Conservation (phyloP, 2,113 vertebrate species). For the Channa argus region DNA sequence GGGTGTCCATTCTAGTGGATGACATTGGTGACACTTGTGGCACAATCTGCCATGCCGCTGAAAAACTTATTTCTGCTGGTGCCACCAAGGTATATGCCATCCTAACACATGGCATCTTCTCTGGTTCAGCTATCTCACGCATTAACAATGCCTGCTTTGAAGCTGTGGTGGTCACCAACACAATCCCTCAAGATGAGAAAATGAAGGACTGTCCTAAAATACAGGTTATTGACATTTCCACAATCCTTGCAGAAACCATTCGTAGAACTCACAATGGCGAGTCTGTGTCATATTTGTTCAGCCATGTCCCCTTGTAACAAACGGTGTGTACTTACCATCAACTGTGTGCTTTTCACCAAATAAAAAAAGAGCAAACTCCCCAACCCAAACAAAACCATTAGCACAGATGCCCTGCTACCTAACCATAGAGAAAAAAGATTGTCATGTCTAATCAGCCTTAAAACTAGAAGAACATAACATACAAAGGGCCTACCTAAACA, state of each 20-base stretch:
- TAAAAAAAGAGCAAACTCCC: constrained; percentile 46
- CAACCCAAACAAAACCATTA: constrained; percentile 51
- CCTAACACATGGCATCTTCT: constrained; percentile 55
- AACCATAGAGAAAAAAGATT: constrained; percentile 22
- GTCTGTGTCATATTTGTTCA: constrained; percentile 98
- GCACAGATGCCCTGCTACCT: constrained; percentile 50
- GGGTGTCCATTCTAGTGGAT: constrained; percentile 96
- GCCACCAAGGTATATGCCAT: constrained; percentile 98
- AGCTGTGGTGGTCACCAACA: constrained; percentile 98
- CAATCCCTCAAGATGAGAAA: constrained; percentile 98
- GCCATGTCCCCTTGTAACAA: constrained; percentile 96
- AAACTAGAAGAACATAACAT: too few relatives aligned
- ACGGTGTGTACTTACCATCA: constrained; percentile 3
- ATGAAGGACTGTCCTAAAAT: constrained; percentile 99
- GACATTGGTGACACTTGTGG: constrained; percentile 99
- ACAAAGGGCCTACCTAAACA: too few relatives aligned
- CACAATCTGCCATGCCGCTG: constrained; percentile 95
- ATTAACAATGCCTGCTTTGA: constrained; percentile 98
- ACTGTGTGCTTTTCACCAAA: constrained; percentile 67
- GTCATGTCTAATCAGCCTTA: constrained; percentile 34
- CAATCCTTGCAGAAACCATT: constrained; percentile 98
- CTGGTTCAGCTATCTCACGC: constrained; percentile 95
- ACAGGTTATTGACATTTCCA: constrained; percentile 99
- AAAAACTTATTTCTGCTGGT: constrained; percentile 96
- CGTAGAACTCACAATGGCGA: constrained; percentile 98